phyloP scores from a whole-genome alignment of 2,113 vertebrate genomes.

The Chaetorhynchus papuensis region DNA sequence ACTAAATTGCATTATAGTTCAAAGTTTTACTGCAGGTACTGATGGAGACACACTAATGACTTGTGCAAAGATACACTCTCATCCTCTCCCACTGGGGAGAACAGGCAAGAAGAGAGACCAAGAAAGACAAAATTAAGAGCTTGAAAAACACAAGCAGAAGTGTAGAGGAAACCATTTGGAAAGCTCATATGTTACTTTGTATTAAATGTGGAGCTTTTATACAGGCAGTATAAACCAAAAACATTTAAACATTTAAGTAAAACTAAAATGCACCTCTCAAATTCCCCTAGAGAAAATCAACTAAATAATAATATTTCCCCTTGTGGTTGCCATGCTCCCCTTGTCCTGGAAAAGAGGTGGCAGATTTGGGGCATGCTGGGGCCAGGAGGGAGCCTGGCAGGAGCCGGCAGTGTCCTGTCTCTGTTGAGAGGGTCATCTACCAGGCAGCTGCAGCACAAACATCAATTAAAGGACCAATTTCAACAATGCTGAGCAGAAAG shows the following conservation, averaged over 20 bases:
- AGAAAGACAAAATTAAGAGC: neutral
- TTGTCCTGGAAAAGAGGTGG: neutral
- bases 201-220: neutral
- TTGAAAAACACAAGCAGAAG: neutral
- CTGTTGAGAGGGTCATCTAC: neutral
- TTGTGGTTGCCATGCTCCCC: neutral
- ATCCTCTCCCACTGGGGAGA: neutral
- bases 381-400: neutral
- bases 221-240: neutral
- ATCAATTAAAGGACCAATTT: neutral
- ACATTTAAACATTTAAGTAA: slow-evolving; percentile 1
- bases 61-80: neutral
- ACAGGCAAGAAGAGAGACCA: neutral
- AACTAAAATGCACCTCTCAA: slow-evolving; percentile 3
- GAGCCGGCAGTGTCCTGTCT: neutral
- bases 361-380: neutral
- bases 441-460: neutral
- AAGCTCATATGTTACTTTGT: neutral
- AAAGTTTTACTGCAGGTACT: neutral
- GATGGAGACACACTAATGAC: neutral
- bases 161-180: neutral
- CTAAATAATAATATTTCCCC: neutral
- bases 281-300: neutral
- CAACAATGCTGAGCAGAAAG: neutral
- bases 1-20: neutral